Evolutionary conservation across 2,888 invertebrate species (phyloP).

Genomic region (Drosophila antonietae): DNA sequence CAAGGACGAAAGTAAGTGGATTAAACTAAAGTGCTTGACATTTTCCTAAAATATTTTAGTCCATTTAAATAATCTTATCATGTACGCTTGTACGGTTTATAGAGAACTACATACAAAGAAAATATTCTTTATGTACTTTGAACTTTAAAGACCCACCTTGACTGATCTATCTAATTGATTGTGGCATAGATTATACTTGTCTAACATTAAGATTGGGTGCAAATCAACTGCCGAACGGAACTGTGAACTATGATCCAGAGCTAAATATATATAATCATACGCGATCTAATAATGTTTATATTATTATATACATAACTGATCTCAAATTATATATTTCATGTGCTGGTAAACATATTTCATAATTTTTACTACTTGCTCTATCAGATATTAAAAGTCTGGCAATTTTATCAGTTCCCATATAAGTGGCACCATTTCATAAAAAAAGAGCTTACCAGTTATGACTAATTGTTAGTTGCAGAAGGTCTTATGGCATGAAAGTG

Average conservation of each 20-base stretch:
- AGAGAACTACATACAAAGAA: not conserved
- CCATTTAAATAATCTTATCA: slow-evolving; percentile 46
- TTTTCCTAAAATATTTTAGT: slow-evolving; percentile 15
- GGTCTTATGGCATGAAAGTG: not conserved
- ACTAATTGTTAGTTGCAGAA: slow-evolving; percentile 5
- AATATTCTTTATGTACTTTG: slow-evolving; percentile 37
- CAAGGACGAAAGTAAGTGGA: slow-evolving; percentile 89
- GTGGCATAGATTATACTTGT: slow-evolving; percentile 24
- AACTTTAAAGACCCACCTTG: slow-evolving; percentile 21
- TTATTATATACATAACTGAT: not conserved
- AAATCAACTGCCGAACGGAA: slow-evolving; percentile 3
- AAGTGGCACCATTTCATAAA: slow-evolving; percentile 21
- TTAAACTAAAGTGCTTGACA: not conserved
- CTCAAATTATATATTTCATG: not conserved
- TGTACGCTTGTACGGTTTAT: not conserved
- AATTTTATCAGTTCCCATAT: slow-evolving; percentile 16
- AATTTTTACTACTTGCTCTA: slow-evolving; percentile 3
- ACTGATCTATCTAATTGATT: slow-evolving; percentile 25
- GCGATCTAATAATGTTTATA: not conserved
- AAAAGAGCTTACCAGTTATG: slow-evolving; percentile 12
- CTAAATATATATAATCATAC: not conserved
- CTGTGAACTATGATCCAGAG: not conserved
- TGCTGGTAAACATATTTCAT: slow-evolving; percentile 4
- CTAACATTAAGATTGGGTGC: not conserved
- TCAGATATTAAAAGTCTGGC: slow-evolving; percentile 17